Evolutionary conservation across 2,113 vertebrate species (phyloP).

Genomic region (Anguilla japonica): DNA sequence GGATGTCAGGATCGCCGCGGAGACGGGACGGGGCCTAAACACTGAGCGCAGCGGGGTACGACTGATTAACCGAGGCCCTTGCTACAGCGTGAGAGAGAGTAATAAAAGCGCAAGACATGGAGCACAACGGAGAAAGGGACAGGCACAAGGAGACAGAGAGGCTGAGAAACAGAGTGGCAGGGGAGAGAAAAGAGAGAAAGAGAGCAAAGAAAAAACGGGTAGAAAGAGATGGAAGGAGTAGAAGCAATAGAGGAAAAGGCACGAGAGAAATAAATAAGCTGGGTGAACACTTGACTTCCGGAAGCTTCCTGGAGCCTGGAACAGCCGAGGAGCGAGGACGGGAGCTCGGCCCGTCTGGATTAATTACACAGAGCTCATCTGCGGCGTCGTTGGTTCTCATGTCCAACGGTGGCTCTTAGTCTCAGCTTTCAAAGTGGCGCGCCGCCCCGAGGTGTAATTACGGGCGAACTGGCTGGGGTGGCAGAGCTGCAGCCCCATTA

Average conservation of each 20-base stretch:
- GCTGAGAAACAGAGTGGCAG: background rate
- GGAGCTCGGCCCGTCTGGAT: background rate
- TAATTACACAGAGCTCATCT: background rate
- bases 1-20: background rate
- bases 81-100: background rate
- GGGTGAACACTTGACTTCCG: background rate
- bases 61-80: background rate
- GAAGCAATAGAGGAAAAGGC: background rate
- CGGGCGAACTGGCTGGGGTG: background rate
- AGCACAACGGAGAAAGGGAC: background rate
- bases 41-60: background rate
- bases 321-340: background rate
- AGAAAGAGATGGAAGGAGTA: background rate
- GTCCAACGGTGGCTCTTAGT: background rate
- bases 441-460: background rate
- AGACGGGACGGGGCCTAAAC: background rate
- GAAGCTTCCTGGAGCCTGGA: background rate
- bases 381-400: too few relatives aligned
- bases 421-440: too few relatives aligned
- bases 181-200: background rate
- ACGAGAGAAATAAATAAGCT: background rate
- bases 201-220: background rate
- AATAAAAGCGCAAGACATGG: background rate
- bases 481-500: conserved; percentile 14
- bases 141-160: background rate